These are phyloP conservation scores for Bombyx huttoni DNA, from an alignment of 2,888 invertebrate genomes.

Conservation along the genomic window DNA sequence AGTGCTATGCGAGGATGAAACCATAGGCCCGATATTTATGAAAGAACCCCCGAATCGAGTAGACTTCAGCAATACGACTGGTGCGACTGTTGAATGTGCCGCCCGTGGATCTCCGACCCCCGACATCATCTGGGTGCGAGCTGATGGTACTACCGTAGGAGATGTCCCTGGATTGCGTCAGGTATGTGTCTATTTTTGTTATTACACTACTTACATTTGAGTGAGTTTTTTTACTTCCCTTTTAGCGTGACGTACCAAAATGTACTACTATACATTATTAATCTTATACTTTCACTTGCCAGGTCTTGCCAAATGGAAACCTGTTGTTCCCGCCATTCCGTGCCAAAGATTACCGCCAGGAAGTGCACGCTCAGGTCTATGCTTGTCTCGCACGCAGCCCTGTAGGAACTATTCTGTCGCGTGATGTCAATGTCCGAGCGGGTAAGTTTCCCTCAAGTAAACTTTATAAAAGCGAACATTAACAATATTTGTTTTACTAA, in stretches of 20 bases:
- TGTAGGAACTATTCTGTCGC: conserved; percentile 91
- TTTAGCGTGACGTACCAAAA: too few species aligned
- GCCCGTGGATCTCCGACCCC: conserved; percentile 92
- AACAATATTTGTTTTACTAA: not conserved
- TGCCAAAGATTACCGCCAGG: conserved; percentile 92
- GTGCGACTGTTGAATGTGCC: conserved; percentile 92
- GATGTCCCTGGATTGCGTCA: conserved; percentile 91
- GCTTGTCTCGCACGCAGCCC: conserved; percentile 92
- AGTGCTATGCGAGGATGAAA: conserved; percentile 78
- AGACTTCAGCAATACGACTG: conserved; percentile 95
- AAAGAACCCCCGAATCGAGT: conserved; percentile 93
- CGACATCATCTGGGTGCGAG: conserved; percentile 93
- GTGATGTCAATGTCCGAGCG: conserved; percentile 94
- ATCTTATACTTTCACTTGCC: not conserved
- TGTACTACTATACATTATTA: too few species aligned
- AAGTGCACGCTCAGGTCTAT: conserved; percentile 95
- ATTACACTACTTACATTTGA: not conserved
- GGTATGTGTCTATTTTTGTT: conserved; percentile 56
- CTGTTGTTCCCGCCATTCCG: conserved; percentile 95
- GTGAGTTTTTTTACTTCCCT: not conserved
- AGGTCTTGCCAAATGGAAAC: conserved; percentile 92
- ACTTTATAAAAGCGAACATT: not conserved
- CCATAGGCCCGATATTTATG: conserved; percentile 91
- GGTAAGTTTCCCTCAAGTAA: conserved; percentile 74
- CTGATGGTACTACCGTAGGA: conserved; percentile 91